Evolutionary conservation across 2,797 vertebrate species (phyloP).

Genomic region (Parotocinclus haroldoi): DNA sequence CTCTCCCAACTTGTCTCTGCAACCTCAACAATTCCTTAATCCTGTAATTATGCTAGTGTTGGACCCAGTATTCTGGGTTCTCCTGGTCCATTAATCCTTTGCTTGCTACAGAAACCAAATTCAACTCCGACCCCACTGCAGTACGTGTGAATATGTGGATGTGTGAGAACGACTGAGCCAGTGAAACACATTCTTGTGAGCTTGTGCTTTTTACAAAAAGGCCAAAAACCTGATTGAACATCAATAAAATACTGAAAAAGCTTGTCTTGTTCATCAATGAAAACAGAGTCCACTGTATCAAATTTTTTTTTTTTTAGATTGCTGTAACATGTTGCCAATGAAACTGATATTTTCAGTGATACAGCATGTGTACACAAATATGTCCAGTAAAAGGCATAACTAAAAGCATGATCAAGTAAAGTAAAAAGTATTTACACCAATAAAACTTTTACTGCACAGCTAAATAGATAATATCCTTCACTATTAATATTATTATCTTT

Average conservation of each 20-base stretch:
- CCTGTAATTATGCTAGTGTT: neutral
- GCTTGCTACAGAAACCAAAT: no score
- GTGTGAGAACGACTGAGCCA: neutral
- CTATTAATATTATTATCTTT: conserved; percentile 57
- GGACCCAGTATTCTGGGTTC: neutral
- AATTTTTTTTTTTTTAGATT: neutral
- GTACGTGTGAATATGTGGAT: conserved; percentile 9
- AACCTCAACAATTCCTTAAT: neutral
- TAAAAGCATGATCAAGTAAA: conserved; percentile 42
- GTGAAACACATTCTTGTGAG: conserved; percentile 27
- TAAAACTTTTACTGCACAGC: conserved; percentile 72
- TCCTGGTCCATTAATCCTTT: neutral
- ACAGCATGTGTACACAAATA: conserved; percentile 9
- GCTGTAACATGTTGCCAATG: conserved; percentile 1
- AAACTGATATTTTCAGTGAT: conserved; percentile 21
- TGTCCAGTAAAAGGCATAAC: conserved; percentile 34
- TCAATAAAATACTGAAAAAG: conserved; percentile 27
- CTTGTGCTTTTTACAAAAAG: conserved; percentile 44
- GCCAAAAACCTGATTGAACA: conserved; percentile 20
- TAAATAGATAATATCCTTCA: conserved; percentile 63
- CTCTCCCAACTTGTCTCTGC: conserved; percentile 5
- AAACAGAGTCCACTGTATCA: neutral
- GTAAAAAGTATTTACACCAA: conserved; percentile 77
- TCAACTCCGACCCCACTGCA: neutral
- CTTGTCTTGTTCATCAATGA: neutral